Evolutionary conservation across 1,140 invertebrate genomes (phyloP), one percentile per base, ranked within the genome.

Genomic region (Drosophila orosa): DNA sequence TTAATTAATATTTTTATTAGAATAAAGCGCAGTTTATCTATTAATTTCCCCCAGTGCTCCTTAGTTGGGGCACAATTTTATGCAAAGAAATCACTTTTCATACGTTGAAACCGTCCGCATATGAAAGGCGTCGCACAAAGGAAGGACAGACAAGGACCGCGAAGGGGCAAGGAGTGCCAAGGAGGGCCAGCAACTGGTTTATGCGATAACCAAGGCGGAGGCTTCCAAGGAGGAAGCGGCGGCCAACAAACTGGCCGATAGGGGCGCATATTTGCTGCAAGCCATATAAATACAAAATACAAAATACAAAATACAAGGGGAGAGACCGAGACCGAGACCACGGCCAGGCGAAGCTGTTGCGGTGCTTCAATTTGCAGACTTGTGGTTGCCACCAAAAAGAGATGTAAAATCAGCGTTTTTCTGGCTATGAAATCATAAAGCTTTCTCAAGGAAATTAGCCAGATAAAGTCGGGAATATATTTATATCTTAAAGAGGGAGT

Each of bases 61-160:
- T 50, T 67, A 22, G 62, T 45, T 42, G 62, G 54, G 48, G 52
- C 52, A 73, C 73, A 74, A 63, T 87, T 83, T 87, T 87, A 87
- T 87, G 84, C 84, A 87, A 87, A 89, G 84, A 87, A 87, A 87
- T 87, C 84, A 89, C 84, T 87, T 87, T 87, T 87, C 79, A 87
- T 87, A 76, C 73, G 68, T 54, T 48, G 72, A 6, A 74, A 54
- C 62, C 71, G 69, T 48, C 40, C 59, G 74, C 74, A 77, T 75
- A 57, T 79, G 79, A 74, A 73, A 73, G 81, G 55, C 68, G 24
- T 40, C 29, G 13, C 45, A 42, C 47, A 10, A 22, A 50, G 50
- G 13, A 13, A 24, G 65, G 65, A 68, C 67, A 31, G 48, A 67
- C 13, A 12, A 24, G 66, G 40, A 54, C 61, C 61, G 45, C 58